These are phyloP conservation scores for Brenthis ino DNA, from an alignment of 2,888 invertebrate species.

Conservation along the genomic window DNA sequence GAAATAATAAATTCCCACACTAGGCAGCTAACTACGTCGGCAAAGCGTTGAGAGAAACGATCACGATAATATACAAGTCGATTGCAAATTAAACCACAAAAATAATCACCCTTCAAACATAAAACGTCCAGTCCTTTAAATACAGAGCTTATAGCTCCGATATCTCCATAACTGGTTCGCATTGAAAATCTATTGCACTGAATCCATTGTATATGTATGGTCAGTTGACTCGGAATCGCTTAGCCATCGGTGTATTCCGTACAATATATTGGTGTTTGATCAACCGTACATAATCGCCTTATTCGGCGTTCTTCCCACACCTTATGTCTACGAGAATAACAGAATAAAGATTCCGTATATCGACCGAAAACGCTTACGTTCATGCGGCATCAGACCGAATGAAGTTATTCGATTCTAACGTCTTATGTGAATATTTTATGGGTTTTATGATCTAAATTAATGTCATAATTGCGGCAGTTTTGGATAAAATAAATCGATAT, in stretches of 20 bases:
- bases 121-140: conserved; percentile 56
- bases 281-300: conserved; percentile 56
- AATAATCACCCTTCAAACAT: conserved; percentile 67
- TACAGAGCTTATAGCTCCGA: conserved; percentile 51
- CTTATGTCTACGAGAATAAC: conserved; percentile 51
- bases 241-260: conserved; percentile 49
- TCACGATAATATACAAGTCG: conserved; percentile 56
- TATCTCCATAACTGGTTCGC: conserved; percentile 63
- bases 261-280: conserved; percentile 63
- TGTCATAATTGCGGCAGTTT: conserved; percentile 79
- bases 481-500: conserved; percentile 79
- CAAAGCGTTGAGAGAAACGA: conserved; percentile 50
- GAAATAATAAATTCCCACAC: conserved; percentile 26
- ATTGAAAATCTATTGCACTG: conserved; percentile 47
- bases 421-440: conserved; percentile 70
- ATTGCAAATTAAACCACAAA: conserved; percentile 73
- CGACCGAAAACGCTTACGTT: conserved; percentile 59
- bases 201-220: conserved; percentile 46
- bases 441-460: conserved; percentile 76
- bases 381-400: conserved; percentile 61
- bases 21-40: conserved; percentile 28
- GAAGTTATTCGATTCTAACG: conserved; percentile 74
- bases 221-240: conserved; percentile 38
- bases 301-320: conserved; percentile 68
- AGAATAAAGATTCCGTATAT: conserved; percentile 44